Evolutionary conservation across 1,140 invertebrate genomes (phyloP).

Genomic region (Drosophila ohnishii): DNA sequence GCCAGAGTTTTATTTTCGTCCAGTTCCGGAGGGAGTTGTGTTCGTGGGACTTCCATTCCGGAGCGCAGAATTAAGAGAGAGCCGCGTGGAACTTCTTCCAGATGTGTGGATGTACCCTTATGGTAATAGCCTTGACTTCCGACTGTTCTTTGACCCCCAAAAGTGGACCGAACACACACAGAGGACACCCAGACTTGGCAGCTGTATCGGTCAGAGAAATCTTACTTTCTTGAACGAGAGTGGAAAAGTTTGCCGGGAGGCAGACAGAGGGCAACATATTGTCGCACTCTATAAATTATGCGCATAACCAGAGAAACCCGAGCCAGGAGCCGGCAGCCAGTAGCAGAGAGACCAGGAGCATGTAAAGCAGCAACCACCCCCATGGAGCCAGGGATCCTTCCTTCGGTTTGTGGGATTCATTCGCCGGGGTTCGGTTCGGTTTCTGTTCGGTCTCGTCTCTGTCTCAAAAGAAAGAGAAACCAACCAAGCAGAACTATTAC

Average conservation of each 20-base stretch:
- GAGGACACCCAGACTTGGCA: conserved; percentile 15
- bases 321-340: conserved; percentile 3
- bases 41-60: conserved; percentile 22
- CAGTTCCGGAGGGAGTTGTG: conserved; percentile 25
- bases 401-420: conserved; percentile 31
- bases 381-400: neutral
- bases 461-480: conserved; percentile 63
- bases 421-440: conserved; percentile 14
- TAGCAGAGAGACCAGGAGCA: conserved; percentile 30
- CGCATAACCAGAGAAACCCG: conserved; percentile 64
- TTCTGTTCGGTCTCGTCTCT: conserved; percentile 22
- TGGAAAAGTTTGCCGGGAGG: conserved; percentile 57
- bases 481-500: conserved; percentile 78
- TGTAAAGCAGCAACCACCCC: conserved; percentile 55
- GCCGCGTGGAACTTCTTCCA: conserved; percentile 2
- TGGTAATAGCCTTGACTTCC: conserved; percentile 50
- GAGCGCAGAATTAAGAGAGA: conserved; percentile 8
- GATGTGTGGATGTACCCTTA: conserved; percentile 20
- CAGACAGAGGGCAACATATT: conserved; percentile 71
- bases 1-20: conserved; percentile 36
- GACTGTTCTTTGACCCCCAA: conserved; percentile 42
- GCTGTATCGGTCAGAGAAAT: conserved; percentile 54
- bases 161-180: conserved; percentile 38
- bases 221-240: conserved; percentile 60
- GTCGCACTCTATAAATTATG: conserved; percentile 80